Evolutionary conservation across 2,888 invertebrate genomes (phyloP), one percentile per base, ranked within the genome.

Genomic region (Oscheius sp.): DNA sequence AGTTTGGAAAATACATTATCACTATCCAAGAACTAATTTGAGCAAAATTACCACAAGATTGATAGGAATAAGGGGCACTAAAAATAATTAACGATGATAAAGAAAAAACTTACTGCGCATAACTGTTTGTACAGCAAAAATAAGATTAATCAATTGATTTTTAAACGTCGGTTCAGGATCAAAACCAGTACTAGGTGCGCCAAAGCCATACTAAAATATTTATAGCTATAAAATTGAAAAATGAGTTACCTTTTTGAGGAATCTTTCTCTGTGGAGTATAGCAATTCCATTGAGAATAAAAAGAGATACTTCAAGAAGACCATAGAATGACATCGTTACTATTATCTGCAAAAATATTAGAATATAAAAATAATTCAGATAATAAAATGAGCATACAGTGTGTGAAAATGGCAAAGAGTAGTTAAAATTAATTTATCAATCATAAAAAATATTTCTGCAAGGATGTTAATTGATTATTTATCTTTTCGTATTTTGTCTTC

Each of bases 231-330:
- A 2, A n/a, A 58, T 23, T 29, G 12, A 5, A 27, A 58, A 23
- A 41, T 9, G 23, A 23, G 29, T n/a, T 16, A 86, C 85, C 83
- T 85, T 87, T 55, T 86, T 85, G 86, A 96, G 92, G 91, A 98
- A 97, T 82, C 97, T 92, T 89, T 97, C 95, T 90, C 97, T 96
- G 87, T 97, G 94, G 63, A 98, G 91, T 71, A 98, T 93, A 89
- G 97, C 97, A 58, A 97, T 93, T 3, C 96, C 97, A 91, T 98
- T 98, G 68, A 98, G 90, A 87, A 95, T 94, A 70, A 98, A 91
- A 77, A 98, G 90, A 0, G 93, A 92, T 2, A 96, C 95, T 90
- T 98, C 97, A 84, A 96, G 93, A 85, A 98, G 91, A 85, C 94
- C 94, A 94, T 96, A 97, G 83, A 98, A 91, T 0, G 95, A 94